Conservation (phyloP, 2,797 vertebrate species). For the Paguma larvata region DNA sequence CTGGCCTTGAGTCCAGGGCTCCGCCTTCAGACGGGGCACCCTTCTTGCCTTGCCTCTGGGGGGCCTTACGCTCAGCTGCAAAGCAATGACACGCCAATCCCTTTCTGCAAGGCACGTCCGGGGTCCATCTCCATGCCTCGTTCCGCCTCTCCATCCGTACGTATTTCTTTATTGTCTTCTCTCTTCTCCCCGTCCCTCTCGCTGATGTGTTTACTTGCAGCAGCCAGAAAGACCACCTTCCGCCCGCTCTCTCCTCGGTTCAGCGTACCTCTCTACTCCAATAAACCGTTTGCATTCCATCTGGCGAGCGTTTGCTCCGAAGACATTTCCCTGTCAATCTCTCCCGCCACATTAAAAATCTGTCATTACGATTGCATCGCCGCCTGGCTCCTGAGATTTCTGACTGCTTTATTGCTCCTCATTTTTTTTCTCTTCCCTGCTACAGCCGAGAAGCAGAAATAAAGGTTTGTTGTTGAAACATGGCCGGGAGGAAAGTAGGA, state of each 20-base stretch:
- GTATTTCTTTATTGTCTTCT: not conserved
- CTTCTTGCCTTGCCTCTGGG: constrained; percentile 47
- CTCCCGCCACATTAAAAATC: constrained; percentile 95
- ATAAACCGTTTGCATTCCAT: constrained; percentile 99
- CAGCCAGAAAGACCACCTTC: constrained; percentile 88
- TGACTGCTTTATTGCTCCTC: constrained; percentile 93
- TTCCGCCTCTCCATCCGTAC: not conserved
- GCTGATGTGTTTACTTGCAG: constrained; percentile 86
- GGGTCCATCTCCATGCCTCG: not conserved
- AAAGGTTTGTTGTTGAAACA: constrained; percentile 92
- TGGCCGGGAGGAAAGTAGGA: constrained; percentile 94
- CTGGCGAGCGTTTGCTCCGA: constrained; percentile 97
- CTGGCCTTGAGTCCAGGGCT: not conserved
- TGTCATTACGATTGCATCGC: constrained; percentile 92
- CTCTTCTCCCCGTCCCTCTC: not conserved
- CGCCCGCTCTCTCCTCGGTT: constrained; percentile 87
- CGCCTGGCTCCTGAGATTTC: constrained; percentile 95
- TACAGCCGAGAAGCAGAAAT: constrained; percentile 91
- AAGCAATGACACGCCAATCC: not conserved
- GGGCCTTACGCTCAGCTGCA: constrained; percentile 54
- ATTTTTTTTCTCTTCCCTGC: constrained; percentile 89
- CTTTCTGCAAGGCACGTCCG: not conserved
- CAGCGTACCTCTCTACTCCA: constrained; percentile 96
- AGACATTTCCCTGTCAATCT: constrained; percentile 99
- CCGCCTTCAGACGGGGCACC: not conserved